Conservation (phyloP, 2,113 vertebrate genomes). For the Noturus placidus region DNA sequence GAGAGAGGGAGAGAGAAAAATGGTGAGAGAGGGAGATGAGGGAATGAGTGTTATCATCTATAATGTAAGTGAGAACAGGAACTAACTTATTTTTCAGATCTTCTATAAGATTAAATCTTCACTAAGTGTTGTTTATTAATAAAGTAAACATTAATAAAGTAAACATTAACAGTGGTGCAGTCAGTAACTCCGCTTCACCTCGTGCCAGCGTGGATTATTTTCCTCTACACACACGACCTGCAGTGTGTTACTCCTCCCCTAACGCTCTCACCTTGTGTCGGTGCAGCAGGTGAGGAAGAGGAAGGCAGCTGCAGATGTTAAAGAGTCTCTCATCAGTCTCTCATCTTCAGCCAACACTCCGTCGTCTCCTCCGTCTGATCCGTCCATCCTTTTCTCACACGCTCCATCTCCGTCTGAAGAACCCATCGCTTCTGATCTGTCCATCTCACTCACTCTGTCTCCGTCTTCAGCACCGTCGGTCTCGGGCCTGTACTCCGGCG, state of each 20-base stretch:
- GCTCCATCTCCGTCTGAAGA: neutral
- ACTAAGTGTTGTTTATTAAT: no score
- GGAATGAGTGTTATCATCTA: neutral
- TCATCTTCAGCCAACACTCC: no score
- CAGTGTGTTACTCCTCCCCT: neutral
- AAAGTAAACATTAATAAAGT: no score
- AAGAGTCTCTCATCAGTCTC: conserved; percentile 80
- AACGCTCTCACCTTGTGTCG: conserved; percentile 35
- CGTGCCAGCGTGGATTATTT: no score
- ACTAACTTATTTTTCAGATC: no score
- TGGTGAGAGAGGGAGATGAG: neutral
- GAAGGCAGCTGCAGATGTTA: conserved; percentile 88
- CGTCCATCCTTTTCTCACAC: neutral
- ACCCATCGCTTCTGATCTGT: neutral
- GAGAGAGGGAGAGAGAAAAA: neutral
- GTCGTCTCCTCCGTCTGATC: neutral
- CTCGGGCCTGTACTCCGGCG: conserved; percentile 17
- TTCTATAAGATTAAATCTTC: no score
- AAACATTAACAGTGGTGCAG: no score
- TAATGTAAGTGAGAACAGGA: no score
- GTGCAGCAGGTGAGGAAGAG: conserved; percentile 81
- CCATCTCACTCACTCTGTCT: neutral
- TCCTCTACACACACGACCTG: no score
- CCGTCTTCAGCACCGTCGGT: neutral
- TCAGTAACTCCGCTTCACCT: no score